Evolutionary conservation across 2,888 invertebrate species (phyloP).

Genomic region (Nomada ruficornis): DNA sequence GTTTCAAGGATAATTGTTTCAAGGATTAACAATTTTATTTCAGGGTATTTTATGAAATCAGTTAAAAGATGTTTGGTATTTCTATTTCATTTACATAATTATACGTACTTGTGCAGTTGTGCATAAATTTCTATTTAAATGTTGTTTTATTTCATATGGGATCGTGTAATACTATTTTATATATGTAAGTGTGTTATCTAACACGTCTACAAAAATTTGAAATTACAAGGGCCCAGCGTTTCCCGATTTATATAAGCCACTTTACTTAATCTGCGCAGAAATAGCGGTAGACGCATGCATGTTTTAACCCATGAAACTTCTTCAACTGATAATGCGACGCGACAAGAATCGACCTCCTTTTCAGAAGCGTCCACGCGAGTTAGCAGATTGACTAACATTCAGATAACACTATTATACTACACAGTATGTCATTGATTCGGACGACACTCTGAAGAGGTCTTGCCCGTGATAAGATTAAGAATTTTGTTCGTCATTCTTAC

Average conservation of each 20-base stretch:
- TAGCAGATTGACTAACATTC: conserved; percentile 33
- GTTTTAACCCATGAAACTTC: conserved; percentile 28
- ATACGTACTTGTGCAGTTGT: no score
- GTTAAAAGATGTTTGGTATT: no score
- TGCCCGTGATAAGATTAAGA: conserved; percentile 67
- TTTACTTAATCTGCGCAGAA: neutral
- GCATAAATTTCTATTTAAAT: no score
- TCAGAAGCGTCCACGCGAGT: conserved; percentile 29
- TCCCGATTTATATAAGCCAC: neutral
- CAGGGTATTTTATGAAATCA: no score
- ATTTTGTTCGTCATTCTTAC: conserved; percentile 22
- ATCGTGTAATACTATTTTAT: no score
- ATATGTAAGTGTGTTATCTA: no score
- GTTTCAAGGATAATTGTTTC: no score
- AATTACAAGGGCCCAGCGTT: neutral
- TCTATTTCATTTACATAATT: no score
- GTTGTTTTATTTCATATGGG: no score
- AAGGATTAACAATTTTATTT: no score
- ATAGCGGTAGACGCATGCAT: neutral
- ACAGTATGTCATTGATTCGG: conserved; percentile 50
- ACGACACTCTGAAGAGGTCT: conserved; percentile 34
- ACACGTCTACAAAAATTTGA: neutral
- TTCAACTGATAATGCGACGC: conserved; percentile 20
- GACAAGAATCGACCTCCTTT: conserved; percentile 55
- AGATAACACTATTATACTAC: conserved; percentile 52